Conservation (phyloP, 2,888 invertebrate genomes). For the Ceriagrion tenellum region DNA sequence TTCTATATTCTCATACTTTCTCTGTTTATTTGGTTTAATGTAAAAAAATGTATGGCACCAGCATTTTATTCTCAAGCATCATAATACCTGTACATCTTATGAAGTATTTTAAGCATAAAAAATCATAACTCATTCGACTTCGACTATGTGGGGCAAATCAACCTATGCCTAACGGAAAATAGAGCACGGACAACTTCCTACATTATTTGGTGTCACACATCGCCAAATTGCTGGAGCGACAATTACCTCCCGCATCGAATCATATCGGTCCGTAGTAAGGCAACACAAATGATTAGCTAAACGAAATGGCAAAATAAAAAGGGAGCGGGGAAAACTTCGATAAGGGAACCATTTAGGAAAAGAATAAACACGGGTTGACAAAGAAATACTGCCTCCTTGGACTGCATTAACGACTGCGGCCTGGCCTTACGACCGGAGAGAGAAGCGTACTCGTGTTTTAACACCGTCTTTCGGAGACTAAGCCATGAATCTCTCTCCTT, state of each 20-base stretch:
- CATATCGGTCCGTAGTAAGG: not conserved
- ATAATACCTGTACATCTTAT: too few relatives aligned
- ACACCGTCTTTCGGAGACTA: conserved; percentile 29
- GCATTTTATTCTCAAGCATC: too few relatives aligned
- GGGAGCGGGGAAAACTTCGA: not conserved
- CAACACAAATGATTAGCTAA: not conserved
- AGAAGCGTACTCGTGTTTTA: conserved; percentile 50
- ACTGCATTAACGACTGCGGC: conserved; percentile 46
- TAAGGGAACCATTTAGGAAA: not conserved
- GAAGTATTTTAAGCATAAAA: too few relatives aligned
- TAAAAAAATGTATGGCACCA: too few relatives aligned
- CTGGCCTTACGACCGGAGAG: not conserved
- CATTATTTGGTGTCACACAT: too few relatives aligned
- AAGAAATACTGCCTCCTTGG: conserved; percentile 29
- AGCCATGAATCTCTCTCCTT: conserved; percentile 52
- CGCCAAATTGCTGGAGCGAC: not conserved
- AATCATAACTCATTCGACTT: too few relatives aligned
- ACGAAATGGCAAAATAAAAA: not conserved
- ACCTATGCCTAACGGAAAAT: too few relatives aligned
- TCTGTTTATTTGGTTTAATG: too few relatives aligned
- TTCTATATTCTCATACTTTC: too few relatives aligned
- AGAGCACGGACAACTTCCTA: too few relatives aligned
- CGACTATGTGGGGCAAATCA: too few relatives aligned
- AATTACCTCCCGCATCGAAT: not conserved
- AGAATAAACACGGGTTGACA: conserved; percentile 33